Percentiles rank a stretch among this genome's conserved stretches.
phyloP scores from a whole-genome alignment of 1,140 invertebrate species.

The Hylaeus anthracinus region DNA sequence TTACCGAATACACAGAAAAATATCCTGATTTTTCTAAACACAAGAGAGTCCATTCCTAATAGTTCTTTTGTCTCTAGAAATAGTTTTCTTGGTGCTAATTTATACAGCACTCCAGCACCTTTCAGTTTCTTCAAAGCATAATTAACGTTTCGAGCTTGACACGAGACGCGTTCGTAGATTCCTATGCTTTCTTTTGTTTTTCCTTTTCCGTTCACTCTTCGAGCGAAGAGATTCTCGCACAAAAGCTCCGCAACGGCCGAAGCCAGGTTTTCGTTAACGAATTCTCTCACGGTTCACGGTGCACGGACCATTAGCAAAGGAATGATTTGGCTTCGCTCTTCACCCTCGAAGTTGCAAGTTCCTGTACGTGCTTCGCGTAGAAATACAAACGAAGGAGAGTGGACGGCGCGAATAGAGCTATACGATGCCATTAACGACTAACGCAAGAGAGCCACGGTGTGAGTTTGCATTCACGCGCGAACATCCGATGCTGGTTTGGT shows the following conservation, averaged over 20 bases:
- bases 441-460: constrained; percentile 2
- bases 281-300: constrained; percentile 16
- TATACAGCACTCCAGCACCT: no score
- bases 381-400: neutral
- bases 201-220: neutral
- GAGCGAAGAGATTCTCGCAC: no score
- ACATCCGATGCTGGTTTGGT: neutral
- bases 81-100: no score
- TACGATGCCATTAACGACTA: constrained; percentile 29
- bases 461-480: constrained; percentile 13
- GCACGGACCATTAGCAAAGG: neutral
- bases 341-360: neutral
- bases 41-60: no score
- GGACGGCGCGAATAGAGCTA: neutral
- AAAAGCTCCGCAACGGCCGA: no score
- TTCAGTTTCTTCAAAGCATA: neutral
- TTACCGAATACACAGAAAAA: no score
- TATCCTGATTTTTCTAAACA: no score
- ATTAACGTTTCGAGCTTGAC: no score
- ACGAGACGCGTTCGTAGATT: no score
- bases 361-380: neutral
- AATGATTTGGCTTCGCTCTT: neutral
- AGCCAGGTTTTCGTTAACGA: neutral
- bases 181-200: no score
- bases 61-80: no score